A percentile compares a stretch with the other conserved stretches of the same genome.
Conservation (phyloP, 2,113 vertebrate species). For the Columba livia region DNA sequence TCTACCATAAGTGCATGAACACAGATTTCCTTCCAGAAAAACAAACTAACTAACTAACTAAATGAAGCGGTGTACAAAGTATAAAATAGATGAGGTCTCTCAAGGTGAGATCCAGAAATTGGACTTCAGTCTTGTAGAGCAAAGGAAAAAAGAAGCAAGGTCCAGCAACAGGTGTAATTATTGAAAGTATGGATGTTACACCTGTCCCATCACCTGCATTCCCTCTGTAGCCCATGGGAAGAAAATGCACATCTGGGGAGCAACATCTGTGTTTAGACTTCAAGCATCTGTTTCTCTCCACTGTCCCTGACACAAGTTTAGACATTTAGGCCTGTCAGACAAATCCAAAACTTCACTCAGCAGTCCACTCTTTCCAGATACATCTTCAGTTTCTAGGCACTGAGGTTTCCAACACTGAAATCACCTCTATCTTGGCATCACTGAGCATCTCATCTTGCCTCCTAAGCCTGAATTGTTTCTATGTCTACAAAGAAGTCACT, state of each 20-base stretch:
- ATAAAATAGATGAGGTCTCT: neutral
- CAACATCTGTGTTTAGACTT: neutral
- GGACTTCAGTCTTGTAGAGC: neutral
- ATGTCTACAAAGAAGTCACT: neutral
- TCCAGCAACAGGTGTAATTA: neutral
- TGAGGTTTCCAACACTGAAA: neutral
- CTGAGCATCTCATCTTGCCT: neutral
- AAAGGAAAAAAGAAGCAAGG: neutral
- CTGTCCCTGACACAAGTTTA: neutral
- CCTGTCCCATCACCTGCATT: neutral
- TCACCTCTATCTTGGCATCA: neutral
- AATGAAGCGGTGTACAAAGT: neutral
- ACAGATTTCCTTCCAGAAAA: neutral
- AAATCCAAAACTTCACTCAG: neutral
- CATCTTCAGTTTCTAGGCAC: neutral
- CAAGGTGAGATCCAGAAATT: neutral
- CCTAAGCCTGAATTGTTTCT: neutral
- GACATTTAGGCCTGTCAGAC: neutral
- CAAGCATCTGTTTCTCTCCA: neutral
- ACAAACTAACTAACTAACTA: neutral
- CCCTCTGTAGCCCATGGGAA: neutral
- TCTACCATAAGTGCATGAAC: neutral
- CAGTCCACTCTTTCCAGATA: neutral
- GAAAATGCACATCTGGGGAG: neutral
- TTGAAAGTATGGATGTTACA: neutral